phyloP scores from a whole-genome alignment of 1,140 invertebrate genomes.

The Drosophila persimilis region DNA sequence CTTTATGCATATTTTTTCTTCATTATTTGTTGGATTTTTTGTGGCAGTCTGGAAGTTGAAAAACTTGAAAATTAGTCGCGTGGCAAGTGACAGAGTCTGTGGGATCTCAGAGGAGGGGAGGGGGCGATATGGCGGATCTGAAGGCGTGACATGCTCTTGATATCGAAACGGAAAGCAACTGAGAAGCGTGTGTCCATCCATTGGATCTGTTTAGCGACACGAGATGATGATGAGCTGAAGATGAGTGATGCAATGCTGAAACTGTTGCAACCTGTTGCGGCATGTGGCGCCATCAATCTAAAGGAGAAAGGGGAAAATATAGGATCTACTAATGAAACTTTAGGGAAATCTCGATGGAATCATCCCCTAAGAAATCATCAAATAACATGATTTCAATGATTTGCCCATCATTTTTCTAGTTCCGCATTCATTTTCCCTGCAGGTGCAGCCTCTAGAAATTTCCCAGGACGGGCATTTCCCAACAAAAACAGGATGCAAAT shows the following conservation, averaged over 20 bases:
- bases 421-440: not conserved
- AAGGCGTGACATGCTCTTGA: conserved; percentile 16
- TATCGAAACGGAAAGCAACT: conserved; percentile 8
- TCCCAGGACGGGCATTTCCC: conserved; percentile 4
- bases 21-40: conserved; percentile 18
- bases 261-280: conserved; percentile 25
- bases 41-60: conserved; percentile 23
- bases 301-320: too few species aligned
- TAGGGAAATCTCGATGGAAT: not conserved
- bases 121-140: conserved; percentile 7
- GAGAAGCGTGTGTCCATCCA: conserved; percentile 19
- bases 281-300: conserved; percentile 8
- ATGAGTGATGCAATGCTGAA: conserved; percentile 35
- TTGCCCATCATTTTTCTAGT: too few species aligned
- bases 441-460: conserved; percentile 7
- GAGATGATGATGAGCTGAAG: too few species aligned
- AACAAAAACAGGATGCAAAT: conserved; percentile 55
- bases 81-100: conserved; percentile 43
- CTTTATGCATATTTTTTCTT: conserved; percentile 51
- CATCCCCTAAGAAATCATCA: too few species aligned
- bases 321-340: not conserved
- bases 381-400: too few species aligned
- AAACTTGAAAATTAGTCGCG: conserved; percentile 75
- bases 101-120: not conserved
- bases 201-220: conserved; percentile 35